phyloP scores from a whole-genome alignment of 2,797 vertebrate genomes.

The Argya squamiceps region DNA sequence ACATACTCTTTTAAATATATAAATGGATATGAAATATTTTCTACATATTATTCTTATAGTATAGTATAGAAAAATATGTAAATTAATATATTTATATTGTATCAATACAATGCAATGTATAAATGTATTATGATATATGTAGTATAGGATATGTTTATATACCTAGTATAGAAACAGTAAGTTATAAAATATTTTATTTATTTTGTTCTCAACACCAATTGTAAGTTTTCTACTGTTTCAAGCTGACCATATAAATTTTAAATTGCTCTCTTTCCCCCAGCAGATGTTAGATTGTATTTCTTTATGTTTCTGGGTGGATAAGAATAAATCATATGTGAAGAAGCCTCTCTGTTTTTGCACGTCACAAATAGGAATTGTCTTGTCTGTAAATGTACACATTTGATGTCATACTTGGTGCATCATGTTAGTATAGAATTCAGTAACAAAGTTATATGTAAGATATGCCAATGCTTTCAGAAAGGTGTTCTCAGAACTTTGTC shows the following conservation, averaged over 20 bases:
- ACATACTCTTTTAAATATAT: neutral
- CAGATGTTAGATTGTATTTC: neutral
- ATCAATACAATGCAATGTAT: neutral
- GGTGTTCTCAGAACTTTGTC: neutral
- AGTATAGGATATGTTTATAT: neutral
- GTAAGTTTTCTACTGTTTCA: neutral
- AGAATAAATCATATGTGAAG: neutral
- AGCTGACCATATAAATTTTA: neutral
- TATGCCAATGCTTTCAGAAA: neutral
- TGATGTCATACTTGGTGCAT: neutral
- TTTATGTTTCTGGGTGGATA: neutral
- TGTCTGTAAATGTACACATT: neutral
- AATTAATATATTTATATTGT: neutral
- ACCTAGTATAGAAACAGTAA: neutral
- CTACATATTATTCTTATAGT: neutral
- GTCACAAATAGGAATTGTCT: neutral
- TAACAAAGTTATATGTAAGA: neutral
- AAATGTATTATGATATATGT: neutral
- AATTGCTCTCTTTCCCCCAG: neutral
- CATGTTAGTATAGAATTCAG: neutral
- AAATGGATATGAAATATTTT: neutral
- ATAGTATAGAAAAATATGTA: neutral
- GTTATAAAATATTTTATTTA: neutral
- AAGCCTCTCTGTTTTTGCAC: neutral
- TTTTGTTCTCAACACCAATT: neutral